Percentiles rank a stretch among this genome's conserved stretches.
Conservation (phyloP, 2,888 invertebrate genomes). For the Eilema griseolum region DNA sequence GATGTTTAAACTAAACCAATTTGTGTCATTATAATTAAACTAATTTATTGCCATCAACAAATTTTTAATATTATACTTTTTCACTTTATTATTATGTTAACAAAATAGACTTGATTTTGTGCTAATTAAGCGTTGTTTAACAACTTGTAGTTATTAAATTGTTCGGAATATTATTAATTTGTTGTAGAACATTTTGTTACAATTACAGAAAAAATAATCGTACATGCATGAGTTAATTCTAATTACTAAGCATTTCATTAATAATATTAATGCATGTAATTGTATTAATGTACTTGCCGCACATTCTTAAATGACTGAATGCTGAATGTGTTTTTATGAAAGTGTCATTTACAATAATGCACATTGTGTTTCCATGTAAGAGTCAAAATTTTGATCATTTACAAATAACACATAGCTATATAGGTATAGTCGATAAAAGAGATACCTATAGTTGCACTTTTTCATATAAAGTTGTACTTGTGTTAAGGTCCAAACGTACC, state of each 20-base stretch:
- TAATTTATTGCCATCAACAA: no score
- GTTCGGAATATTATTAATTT: not conserved
- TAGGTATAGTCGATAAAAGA: no score
- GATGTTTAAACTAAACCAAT: no score
- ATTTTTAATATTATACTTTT: not conserved
- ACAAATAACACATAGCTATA: conserved; percentile 15
- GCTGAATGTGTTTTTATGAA: conserved; percentile 7
- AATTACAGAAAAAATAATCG: not conserved
- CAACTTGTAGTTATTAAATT: not conserved
- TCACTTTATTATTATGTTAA: not conserved
- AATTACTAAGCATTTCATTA: not conserved
- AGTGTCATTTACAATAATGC: not conserved
- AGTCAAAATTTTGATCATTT: conserved; percentile 11
- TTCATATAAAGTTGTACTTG: no score
- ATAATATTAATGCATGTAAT: not conserved
- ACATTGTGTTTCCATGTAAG: conserved; percentile 15
- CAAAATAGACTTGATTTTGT: not conserved
- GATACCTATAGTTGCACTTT: no score
- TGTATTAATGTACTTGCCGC: conserved; percentile 1
- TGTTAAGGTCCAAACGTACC: no score
- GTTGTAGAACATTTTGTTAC: not conserved
- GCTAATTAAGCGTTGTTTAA: not conserved
- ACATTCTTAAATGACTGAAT: not conserved
- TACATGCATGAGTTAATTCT: not conserved
- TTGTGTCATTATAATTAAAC: no score